A percentile compares a stretch with the other conserved stretches of the same genome.
These are phyloP conservation scores for Thamnophis elegans DNA, from an alignment of 2,797 vertebrate species.

Conservation along the genomic window DNA sequence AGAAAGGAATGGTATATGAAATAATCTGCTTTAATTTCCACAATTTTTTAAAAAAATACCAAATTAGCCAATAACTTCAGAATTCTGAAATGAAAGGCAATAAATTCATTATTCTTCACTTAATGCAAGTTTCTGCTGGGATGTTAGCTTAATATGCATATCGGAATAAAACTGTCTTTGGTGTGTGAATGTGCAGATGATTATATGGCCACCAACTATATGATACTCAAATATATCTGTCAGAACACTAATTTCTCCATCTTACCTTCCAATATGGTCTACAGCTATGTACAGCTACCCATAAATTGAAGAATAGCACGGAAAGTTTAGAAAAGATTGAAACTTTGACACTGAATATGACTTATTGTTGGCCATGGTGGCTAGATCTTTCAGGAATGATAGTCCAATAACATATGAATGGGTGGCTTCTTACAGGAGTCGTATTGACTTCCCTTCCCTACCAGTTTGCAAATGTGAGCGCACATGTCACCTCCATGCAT, in stretches of 20 bases:
- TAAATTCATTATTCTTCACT: slow-evolving; percentile 12
- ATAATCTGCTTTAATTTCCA: background rate
- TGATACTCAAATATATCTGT: background rate
- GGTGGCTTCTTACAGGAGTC: background rate
- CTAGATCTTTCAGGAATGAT: background rate
- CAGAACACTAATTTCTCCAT: background rate
- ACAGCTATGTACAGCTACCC: background rate
- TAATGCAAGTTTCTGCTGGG: slow-evolving; percentile 14
- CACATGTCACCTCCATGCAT: no score
- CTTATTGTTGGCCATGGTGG: background rate
- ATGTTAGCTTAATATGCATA: slow-evolving; percentile 23
- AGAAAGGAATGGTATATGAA: background rate
- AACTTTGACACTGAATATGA: background rate
- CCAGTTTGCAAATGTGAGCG: no score
- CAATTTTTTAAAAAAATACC: background rate
- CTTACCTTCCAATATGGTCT: background rate
- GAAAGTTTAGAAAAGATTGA: background rate
- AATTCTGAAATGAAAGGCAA: slow-evolving; percentile 17
- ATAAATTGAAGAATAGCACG: background rate
- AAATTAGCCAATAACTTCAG: background rate
- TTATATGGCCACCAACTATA: background rate
- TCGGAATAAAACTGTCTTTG: slow-evolving; percentile 12
- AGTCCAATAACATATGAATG: background rate
- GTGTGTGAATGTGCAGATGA: background rate
- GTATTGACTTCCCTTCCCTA: no score